Base-by-base conservation (phyloP, 2,888 invertebrate species). In the Cantharis nigra region DNA sequence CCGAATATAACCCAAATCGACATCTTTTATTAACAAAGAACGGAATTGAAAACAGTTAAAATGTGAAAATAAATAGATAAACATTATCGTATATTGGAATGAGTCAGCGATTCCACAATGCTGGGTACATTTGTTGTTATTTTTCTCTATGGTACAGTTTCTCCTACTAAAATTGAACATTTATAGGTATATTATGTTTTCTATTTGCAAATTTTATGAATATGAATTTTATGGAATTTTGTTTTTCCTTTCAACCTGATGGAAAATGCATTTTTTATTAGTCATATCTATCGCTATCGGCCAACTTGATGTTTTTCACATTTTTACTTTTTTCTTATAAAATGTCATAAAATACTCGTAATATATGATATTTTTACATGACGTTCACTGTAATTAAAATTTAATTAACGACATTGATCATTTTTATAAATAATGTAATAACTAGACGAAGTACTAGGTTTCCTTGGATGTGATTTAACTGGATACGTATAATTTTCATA, bases 71-170 rank as follows among this genome's bases (percentile, higher is more conserved):
- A 78, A 78, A 78, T 78, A 74, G 78, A 14, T 33, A 30, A 69
- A 75, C 78, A 78, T 78, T 76, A 78, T 73, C 76, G 76, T 78
- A 75, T 70, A 72, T 75, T 72, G 72, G 72, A 78, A 74, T 23
- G 77, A 74, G 77, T 49, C 30, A 18, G 70, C 28, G 28, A 76
- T 71, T 70, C 63, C 70, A 70, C 49, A 49, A 49, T 49, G 49
- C 70, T 69, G 72, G 64, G 65, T 67, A 67, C 63, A 73, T 76
- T 74, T 74, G 76, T 71, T 78, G 76, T 76, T 76, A 78, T 78
- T 78, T 76, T 73, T 69, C 78, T 78, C 78, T 30, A 71, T 30
- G 75, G 75, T 71, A 67, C 63, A 78, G 49, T 75, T 78, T 33
- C 20, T 62, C 63, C 74, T 63, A 69, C 65, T 71, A 69, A 63